Percentiles rank a stretch among this genome's conserved stretches.
Evolutionary conservation across 2,113 vertebrate genomes (phyloP).

Genomic region (Ctenodactylus gundi): DNA sequence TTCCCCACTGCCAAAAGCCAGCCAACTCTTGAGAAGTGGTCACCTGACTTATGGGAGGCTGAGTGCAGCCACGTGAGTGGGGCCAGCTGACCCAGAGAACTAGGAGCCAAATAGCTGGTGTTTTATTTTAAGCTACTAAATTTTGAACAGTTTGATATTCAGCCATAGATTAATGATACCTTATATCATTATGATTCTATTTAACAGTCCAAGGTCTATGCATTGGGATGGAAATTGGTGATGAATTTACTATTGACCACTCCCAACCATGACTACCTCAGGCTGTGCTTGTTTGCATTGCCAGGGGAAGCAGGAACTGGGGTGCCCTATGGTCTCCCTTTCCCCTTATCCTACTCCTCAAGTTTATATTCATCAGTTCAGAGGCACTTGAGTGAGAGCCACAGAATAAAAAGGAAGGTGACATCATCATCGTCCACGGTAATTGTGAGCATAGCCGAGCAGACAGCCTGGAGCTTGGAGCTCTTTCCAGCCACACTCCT

Average conservation of each 20-base stretch:
- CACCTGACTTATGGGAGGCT: neutral
- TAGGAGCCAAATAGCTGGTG: neutral
- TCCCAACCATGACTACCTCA: neutral
- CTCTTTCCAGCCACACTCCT: too few species aligned
- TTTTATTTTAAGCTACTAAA: neutral
- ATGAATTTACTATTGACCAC: neutral
- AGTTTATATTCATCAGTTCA: neutral
- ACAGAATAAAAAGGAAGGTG: neutral
- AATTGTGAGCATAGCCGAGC: neutral
- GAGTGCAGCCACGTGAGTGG: neutral
- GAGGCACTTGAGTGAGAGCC: neutral
- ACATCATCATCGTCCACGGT: neutral
- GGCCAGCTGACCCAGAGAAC: neutral
- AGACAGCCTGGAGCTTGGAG: neutral
- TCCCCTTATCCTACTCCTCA: too few species aligned
- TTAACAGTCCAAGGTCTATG: neutral
- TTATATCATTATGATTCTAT: neutral
- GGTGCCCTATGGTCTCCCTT: too few species aligned
- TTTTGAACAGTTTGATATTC: neutral
- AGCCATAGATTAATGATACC: neutral
- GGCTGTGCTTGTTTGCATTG: neutral
- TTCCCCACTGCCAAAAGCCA: too few species aligned
- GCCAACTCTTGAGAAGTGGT: too few species aligned
- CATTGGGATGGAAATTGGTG: neutral
- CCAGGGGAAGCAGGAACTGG: too few species aligned